phyloP scores from a whole-genome alignment of 2,113 vertebrate species.

The Scolopax mira region DNA sequence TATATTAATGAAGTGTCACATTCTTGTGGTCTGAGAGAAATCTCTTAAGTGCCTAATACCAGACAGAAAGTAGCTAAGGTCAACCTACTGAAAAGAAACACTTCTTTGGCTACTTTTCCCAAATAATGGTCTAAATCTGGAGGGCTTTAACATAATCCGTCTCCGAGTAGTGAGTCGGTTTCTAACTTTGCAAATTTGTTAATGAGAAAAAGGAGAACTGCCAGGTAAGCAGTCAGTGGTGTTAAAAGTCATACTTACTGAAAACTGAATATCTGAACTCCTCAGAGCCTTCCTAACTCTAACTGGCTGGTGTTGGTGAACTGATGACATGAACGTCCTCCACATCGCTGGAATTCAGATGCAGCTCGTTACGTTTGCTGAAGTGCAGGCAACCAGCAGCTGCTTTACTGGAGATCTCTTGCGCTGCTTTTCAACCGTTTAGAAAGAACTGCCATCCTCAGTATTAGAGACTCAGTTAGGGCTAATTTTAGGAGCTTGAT shows the following conservation, averaged over 20 bases:
- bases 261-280: not conserved
- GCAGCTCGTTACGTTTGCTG: fast-evolving
- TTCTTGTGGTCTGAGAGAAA: not conserved
- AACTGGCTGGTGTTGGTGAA: not conserved
- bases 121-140: not conserved
- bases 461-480: not conserved
- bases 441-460: not conserved
- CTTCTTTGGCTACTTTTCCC: not conserved
- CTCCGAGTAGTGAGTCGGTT: fast-evolving
- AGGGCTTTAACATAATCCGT: not conserved
- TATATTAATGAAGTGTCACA: not conserved
- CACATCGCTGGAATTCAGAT: not conserved
- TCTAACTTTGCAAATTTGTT: not conserved
- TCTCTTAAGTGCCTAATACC: not conserved
- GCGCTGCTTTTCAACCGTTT: not conserved
- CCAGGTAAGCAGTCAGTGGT: fast-evolving
- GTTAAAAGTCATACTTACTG: not conserved
- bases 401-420: not conserved
- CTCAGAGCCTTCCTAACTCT: not conserved
- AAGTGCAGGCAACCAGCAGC: not conserved
- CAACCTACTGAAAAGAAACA: not conserved
- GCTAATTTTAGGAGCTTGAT: constrained; percentile 41
- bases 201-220: not conserved
- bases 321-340: not conserved
- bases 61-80: not conserved